A percentile compares a stretch with the other conserved stretches of the same genome.
Evolutionary conservation across 1,140 invertebrate genomes (phyloP).

Genomic region (Rhagoletis zephyria): DNA sequence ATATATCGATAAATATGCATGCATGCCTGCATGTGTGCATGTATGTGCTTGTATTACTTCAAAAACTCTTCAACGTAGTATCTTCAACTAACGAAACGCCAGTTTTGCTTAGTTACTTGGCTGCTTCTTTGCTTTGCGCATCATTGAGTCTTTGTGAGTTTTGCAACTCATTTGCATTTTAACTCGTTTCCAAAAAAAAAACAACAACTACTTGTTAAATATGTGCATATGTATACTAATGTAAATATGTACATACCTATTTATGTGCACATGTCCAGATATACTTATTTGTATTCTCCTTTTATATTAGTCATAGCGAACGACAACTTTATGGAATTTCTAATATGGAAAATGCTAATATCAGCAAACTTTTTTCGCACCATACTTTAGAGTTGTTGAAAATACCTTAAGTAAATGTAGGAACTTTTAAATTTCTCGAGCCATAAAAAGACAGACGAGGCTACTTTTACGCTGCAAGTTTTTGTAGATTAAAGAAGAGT

Average conservation of each 20-base stretch:
- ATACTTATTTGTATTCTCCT: neutral
- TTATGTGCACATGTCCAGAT: neutral
- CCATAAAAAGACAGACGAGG: neutral
- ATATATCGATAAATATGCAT: neutral
- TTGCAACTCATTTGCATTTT: slow-evolving; percentile 42
- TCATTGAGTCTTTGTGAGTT: neutral
- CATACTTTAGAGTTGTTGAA: neutral
- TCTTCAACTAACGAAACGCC: neutral
- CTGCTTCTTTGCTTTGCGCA: neutral
- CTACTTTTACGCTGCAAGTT: neutral
- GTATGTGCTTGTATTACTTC: neutral
- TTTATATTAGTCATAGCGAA: neutral
- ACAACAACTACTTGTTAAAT: no score
- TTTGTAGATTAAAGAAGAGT: neutral
- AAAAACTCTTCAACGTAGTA: neutral
- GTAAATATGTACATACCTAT: no score
- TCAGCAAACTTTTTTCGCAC: neutral
- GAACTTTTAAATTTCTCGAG: neutral
- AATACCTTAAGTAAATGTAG: neutral
- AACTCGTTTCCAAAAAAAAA: slow-evolving; percentile 27
- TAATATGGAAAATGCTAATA: slow-evolving; percentile 29
- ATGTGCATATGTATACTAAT: no score
- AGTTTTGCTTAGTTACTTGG: neutral
- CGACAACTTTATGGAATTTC: slow-evolving; percentile 23
- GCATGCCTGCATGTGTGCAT: neutral